Percentiles rank a stretch among this genome's conserved stretches.
Conservation (phyloP, 1,140 invertebrate species). For the Zophobas morio region DNA sequence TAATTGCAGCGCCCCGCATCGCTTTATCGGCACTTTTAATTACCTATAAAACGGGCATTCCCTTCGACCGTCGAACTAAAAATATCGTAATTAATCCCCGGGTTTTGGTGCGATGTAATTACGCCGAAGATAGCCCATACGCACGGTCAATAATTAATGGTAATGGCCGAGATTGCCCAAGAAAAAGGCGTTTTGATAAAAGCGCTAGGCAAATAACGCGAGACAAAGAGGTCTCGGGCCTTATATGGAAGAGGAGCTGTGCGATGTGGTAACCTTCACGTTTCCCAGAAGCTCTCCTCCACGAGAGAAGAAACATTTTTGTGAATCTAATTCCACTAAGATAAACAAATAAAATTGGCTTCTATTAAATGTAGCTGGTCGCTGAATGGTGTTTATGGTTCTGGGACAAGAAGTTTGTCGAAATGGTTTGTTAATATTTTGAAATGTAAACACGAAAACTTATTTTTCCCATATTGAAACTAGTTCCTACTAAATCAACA, state of each 20-base stretch:
- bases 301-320: too few species aligned
- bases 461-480: too few species aligned
- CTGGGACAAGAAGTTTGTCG: too few species aligned
- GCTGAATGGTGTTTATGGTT: too few species aligned
- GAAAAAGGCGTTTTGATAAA: constrained; percentile 31
- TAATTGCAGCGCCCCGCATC: constrained; percentile 6
- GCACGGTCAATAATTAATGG: constrained; percentile 22
- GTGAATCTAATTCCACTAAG: too few species aligned
- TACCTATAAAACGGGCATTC: constrained; percentile 33
- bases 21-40: constrained; percentile 21
- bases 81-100: constrained; percentile 35
- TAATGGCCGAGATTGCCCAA: constrained; percentile 24
- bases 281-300: too few species aligned
- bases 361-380: too few species aligned
- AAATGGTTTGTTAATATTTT: too few species aligned
- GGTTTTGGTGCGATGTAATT: constrained; percentile 34
- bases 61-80: constrained; percentile 34
- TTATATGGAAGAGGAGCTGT: constrained; percentile 26
- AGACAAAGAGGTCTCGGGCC: constrained; percentile 31
- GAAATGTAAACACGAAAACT: too few species aligned
- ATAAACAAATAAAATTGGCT: too few species aligned
- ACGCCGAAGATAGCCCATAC: constrained; percentile 5
- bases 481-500: constrained; percentile 1
- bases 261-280: constrained; percentile 27
- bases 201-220: constrained; percentile 27